Percentiles rank a stretch among this genome's conserved stretches.
Evolutionary conservation across 1,140 invertebrate species (phyloP).

Genomic region (Drosophila sechellia): DNA sequence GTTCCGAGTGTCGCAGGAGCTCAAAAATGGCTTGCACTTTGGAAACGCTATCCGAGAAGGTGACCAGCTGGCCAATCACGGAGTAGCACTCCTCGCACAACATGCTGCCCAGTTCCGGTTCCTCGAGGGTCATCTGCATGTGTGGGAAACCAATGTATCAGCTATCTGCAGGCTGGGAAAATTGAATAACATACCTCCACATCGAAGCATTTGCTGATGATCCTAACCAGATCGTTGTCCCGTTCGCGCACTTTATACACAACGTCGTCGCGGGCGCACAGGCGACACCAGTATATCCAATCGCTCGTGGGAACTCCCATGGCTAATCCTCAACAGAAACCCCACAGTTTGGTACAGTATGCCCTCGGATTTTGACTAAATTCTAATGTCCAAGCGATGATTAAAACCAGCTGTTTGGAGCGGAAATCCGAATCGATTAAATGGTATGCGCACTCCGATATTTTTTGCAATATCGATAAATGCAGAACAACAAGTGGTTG

Average conservation of each 20-base stretch:
- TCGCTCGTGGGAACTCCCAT: constrained; percentile 18
- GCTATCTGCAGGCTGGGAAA: no score
- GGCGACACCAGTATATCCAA: constrained; percentile 62
- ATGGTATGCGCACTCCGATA: no score
- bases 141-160: background rate
- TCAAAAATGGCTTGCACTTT: constrained; percentile 73
- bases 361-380: background rate
- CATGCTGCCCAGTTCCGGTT: constrained; percentile 55
- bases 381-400: background rate
- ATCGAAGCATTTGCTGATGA: constrained; percentile 64
- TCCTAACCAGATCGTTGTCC: constrained; percentile 33
- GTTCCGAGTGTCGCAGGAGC: constrained; percentile 54
- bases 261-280: constrained; percentile 50
- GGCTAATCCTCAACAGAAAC: background rate
- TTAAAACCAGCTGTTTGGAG: background rate
- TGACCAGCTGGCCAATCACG: constrained; percentile 23
- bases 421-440: background rate
- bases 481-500: no score
- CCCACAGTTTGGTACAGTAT: background rate
- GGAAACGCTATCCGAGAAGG: constrained; percentile 44
- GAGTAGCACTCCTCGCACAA: constrained; percentile 53
- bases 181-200: constrained; percentile 36
- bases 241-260: constrained; percentile 19
- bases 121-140: constrained; percentile 50
- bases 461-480: no score